Base-by-base conservation (phyloP, 2,113 vertebrate genomes). In the Anas platyrhynchos region DNA sequence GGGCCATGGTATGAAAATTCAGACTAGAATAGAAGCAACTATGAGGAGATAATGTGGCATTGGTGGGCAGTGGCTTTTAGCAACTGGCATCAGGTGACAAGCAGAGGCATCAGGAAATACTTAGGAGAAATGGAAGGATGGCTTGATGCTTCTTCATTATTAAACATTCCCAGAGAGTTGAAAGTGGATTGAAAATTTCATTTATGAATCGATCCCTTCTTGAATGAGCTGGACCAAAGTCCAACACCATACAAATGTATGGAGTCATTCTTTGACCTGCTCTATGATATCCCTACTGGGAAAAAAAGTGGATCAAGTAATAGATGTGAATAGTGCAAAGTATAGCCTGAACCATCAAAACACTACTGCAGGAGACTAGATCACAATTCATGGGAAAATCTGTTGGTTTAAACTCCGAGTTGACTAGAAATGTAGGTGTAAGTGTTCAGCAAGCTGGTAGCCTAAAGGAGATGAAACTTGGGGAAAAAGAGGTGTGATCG, bases 391-490 rank as follows among this genome's bases (percentile, higher is more conserved):
- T 69, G 44, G 84, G 83, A 48, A 79, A 87, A 66, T 91, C 56
- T 89, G 44, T 83, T 94, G 74, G 34, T 91, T 91, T 94, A 83
- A 87, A 73, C 46, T 71, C 55, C 41, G 74, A 66, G 58, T 46
- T 92, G 93, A 73, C 58, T 93, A 13, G 59, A 84, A 86, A 41
- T 94, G 93, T 95, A 93, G 90, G 93, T 81, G 88, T 91, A 77
- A 88, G 63, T 88, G 66, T 86, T 96, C 61, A 26, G 63, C 83
- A 81, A 84, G 43, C 82, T 95, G 13, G 26, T 29, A 91, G 85
- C 54, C 73, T 82, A 29, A 58, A 84, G 81, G 59, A 88, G 54
- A 86, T 58, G 73, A 83, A 55, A 73, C 58, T 68, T 5, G 6
- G 58, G 61, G 43, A 82, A 75, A 76, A 84, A 48, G 29, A 89